Evolutionary conservation across 1,140 invertebrate species (phyloP), one percentile per base, ranked within the genome.

Genomic region (Apocrypta bakeri): DNA sequence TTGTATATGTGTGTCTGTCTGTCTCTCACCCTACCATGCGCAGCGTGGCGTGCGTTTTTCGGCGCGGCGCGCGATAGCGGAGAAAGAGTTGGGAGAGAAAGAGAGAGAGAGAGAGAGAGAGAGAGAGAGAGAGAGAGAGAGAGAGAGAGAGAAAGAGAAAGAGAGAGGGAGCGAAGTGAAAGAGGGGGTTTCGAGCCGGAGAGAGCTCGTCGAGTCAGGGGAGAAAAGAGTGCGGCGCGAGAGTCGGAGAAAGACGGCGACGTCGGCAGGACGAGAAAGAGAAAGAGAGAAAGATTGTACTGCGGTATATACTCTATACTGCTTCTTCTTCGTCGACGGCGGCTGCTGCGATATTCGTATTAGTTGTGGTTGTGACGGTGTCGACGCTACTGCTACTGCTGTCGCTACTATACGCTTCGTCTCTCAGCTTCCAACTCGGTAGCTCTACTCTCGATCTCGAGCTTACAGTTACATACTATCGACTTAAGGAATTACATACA

Each of bases 301-400:
- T n/a, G 48, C 48, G 14, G 48, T 56, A 56, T 56, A 56, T 17
- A 21, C 17, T 8, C 40, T 14, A 2, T 42, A n/a, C n/a, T 42
- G 69, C 68, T 72, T 69, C 25, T 81, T 81, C 61, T 61, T 68
- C 69, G 79, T 66, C 79, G 79, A 6, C 72, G 79, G 72, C 63
- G 63, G 80, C 40, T 63, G 73, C 33, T 40, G 80, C 80, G 63
- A 31, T 81, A 31, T 63, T 81, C 80, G 80, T 61, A 69, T 69
- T 82, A 82, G 72, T 82, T 82, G 80, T 82, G 80, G 73, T 82
- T 76, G 80, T 82, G 80, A 82, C 80, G 80, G 80, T 68, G 80
- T 69, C 64, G 72, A 25, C 80, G 72, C 40, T 76, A 66, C 74
- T 66, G 72, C 48, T 37, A 25, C 72, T 33, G 14, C 31, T 83